A percentile compares a stretch with the other conserved stretches of the same genome.
Conservation (phyloP, 2,113 vertebrate species). For the Jaculus jaculus region DNA sequence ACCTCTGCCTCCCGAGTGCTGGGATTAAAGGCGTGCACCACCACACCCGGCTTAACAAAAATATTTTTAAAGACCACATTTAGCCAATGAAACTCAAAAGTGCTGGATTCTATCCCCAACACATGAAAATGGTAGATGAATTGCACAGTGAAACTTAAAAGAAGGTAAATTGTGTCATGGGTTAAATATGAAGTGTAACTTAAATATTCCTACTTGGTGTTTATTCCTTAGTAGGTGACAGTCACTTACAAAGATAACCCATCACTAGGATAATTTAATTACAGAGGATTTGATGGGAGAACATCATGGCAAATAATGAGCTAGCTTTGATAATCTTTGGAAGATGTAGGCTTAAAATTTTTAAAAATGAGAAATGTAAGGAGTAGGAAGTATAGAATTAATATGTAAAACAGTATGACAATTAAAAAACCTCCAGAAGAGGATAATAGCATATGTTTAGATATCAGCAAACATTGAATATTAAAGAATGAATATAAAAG, state of each 20-base stretch:
- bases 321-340: background rate
- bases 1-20: too few species aligned
- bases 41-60: too few species aligned
- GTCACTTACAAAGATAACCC: background rate
- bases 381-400: background rate
- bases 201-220: too few species aligned
- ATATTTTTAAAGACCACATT: background rate
- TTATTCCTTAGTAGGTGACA: too few species aligned
- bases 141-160: background rate
- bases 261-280: background rate
- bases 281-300: background rate
- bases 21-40: too few species aligned
- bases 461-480: background rate
- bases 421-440: background rate
- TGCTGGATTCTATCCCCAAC: background rate
- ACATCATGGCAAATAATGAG: background rate
- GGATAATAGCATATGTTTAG: background rate
- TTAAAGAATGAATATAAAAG: background rate
- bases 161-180: too few species aligned
- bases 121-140: background rate
- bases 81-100: background rate
- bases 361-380: background rate
- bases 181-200: too few species aligned
- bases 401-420: background rate
- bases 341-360: background rate